Conservation (phyloP, 2,797 vertebrate species). For the Enteromius treurensis region DNA sequence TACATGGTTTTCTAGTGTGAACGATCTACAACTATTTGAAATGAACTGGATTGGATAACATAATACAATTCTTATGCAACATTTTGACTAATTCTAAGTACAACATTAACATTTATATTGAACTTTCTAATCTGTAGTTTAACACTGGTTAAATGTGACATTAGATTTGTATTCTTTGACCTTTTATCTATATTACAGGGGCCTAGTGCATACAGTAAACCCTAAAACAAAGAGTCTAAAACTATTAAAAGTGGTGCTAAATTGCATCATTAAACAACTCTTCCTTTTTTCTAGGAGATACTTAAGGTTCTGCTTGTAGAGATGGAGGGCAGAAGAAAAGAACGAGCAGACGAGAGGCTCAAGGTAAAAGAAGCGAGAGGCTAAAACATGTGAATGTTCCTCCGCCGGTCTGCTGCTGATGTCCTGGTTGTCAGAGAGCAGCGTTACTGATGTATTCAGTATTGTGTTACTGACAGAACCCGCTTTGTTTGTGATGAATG, state of each 20-base stretch:
- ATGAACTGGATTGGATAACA: background rate
- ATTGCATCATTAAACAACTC: background rate
- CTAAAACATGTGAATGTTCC: slow-evolving; percentile 75
- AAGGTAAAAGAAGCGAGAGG: slow-evolving; percentile 37
- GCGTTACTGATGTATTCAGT: slow-evolving; percentile 65
- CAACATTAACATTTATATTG: background rate
- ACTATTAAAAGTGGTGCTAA: background rate
- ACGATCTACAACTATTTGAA: background rate
- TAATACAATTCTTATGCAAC: background rate
- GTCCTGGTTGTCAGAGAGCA: slow-evolving; percentile 78
- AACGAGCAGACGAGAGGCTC: slow-evolving; percentile 23
- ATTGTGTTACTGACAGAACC: slow-evolving; percentile 78
- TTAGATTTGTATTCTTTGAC: background rate
- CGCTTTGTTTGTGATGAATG: slow-evolving; percentile 85
- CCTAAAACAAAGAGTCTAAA: background rate
- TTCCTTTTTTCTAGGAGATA: background rate
- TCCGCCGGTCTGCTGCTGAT: slow-evolving; percentile 76
- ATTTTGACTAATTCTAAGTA: background rate
- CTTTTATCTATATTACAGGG: background rate
- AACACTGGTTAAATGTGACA: background rate
- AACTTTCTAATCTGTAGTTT: background rate
- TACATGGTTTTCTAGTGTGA: background rate
- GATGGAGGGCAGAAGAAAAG: slow-evolving; percentile 2
- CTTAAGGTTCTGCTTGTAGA: background rate
- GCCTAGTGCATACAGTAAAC: background rate